phyloP scores from a whole-genome alignment of 1,140 invertebrate genomes.

The Adelges cooleyi region DNA sequence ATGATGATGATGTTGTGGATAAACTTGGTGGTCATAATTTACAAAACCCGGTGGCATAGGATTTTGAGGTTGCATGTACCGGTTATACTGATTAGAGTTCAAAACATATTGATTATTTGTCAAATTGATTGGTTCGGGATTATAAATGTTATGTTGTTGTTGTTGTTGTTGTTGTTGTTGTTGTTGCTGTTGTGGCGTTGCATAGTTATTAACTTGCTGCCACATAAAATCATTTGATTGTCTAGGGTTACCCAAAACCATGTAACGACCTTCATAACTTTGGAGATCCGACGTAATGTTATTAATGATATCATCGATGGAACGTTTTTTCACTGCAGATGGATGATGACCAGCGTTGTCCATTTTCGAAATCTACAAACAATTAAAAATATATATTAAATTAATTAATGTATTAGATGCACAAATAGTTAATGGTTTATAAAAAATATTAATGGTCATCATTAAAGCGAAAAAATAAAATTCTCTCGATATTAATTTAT shows the following conservation, averaged over 20 bases:
- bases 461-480: too few relatives aligned
- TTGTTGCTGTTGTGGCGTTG: conserved; percentile 11
- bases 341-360: conserved; percentile 2
- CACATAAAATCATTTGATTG: conserved; percentile 34
- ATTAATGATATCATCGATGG: conserved; percentile 50
- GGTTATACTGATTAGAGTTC: conserved; percentile 14
- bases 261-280: conserved; percentile 46
- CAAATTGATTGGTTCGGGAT: conserved; percentile 11
- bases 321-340: conserved; percentile 35
- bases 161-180: too few relatives aligned
- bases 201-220: conserved; percentile 26
- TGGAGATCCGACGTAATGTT: conserved; percentile 49
- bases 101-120: conserved; percentile 12
- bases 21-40: conserved; percentile 20
- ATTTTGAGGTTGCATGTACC: conserved; percentile 10
- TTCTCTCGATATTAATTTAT: too few relatives aligned
- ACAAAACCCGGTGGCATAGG: conserved; percentile 9
- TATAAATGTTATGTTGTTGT: conserved; percentile 25
- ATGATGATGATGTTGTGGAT: neutral
- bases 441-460: too few relatives aligned
- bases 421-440: too few relatives aligned
- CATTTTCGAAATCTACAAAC: too few relatives aligned
- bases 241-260: conserved; percentile 43
- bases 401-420: too few relatives aligned
- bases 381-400: too few relatives aligned